Evolutionary conservation across 2,888 invertebrate species (phyloP), one percentile per base, ranked within the genome.

Genomic region (Calliphora vomitoria): DNA sequence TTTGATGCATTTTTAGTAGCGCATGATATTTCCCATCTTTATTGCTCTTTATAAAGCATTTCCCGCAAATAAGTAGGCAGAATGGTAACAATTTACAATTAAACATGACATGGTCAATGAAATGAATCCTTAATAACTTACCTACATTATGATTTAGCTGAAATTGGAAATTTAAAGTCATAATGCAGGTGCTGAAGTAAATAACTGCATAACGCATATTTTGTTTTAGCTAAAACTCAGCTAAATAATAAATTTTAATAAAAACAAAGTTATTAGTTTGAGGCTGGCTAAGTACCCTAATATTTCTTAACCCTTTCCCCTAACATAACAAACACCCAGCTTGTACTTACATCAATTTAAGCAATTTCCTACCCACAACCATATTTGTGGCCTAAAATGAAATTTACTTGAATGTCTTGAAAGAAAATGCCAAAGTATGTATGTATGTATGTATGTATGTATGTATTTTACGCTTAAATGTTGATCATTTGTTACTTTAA

Each of bases 401-500:
- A 81, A 55, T 81, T 55, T 64, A 72, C 55, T 71, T 50, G n/a
- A 15, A 0, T 72, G 53, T 8, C 31, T 80, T 35, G 20, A 50
- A 6, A 18, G 11, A 18, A 5, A 80, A 50, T 13, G 11, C 38
- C n/a, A n/a, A n/a, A n/a, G n/a, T n/a, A n/a, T 55, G 25, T 31
- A 10, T n/a, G 3, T 8, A 20, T 41, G n/a, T 60, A 44, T 74
- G n/a, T n/a, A n/a, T 55, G 25, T 31, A 10, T n/a, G 3, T 8
- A 20, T 41, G n/a, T 60, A 44, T 74, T 38, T 25, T 35, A 13
- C 58, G 1, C 66, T n/a, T 66, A 20, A 72, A 55, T 78, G 47
- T 79, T 58, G 53, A 78, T 79, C 74, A 82, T 87, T 85, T 85
- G 72, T 87, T 38, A 84, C 68, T 76, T 86, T 83, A 83, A 88